Conservation (phyloP, 2,113 vertebrate species). For the Lagopus leucura region DNA sequence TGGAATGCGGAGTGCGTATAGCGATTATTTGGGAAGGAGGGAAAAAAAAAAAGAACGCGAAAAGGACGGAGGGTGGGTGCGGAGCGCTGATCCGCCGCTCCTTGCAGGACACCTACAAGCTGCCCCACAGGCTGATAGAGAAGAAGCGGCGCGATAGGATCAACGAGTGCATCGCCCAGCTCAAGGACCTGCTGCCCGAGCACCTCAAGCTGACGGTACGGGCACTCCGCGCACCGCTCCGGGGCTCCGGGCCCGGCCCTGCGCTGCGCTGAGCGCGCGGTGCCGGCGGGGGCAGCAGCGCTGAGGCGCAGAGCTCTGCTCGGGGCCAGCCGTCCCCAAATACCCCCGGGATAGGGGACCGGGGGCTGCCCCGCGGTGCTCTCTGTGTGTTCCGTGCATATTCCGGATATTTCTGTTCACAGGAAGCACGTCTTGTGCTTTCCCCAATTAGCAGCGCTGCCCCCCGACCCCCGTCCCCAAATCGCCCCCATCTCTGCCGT, state of each 20-base stretch:
- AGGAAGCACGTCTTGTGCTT: rapidly evolving
- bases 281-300: too few species aligned
- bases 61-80: neutral
- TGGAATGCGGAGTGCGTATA: too few species aligned
- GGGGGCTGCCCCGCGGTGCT: neutral
- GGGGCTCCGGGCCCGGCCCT: too few species aligned
- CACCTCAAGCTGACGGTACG: constrained; percentile 93
- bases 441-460: neutral
- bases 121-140: constrained; percentile 95
- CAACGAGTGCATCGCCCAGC: constrained; percentile 97
- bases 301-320: too few species aligned
- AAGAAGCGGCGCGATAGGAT: constrained; percentile 97
- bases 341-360: neutral
- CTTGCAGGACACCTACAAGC: constrained; percentile 93
- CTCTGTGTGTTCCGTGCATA: rapidly evolving
- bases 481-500: neutral
- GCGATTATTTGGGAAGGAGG: too few species aligned
- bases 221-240: too few species aligned
- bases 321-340: neutral
- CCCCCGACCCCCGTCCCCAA: neutral
- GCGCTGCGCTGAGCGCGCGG: too few species aligned
- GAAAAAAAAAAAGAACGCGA: too few species aligned
- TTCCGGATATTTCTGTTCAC: rapidly evolving
- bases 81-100: constrained; percentile 1
- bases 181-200: constrained; percentile 96